Evolutionary conservation across 92 coral and sea anemone species (phyloP), one percentile per base, ranked within the genome.

Genomic region (Scolanthus callimorphus): DNA sequence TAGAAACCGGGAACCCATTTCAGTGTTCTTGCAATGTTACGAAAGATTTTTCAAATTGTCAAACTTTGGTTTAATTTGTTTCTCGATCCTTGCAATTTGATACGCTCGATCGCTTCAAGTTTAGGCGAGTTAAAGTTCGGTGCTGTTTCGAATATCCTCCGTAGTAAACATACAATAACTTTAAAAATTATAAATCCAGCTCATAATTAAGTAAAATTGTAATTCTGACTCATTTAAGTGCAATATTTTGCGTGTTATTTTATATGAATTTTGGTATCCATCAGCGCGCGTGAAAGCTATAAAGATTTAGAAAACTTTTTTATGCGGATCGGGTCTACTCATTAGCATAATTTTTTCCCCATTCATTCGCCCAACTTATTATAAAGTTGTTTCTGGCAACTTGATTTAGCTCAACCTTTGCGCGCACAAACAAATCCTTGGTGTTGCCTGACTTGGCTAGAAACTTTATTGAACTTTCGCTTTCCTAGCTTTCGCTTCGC

Each of bases 301-400:
- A 64, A 80, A 62, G 95, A 75, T 77, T 87, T 71, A 25, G 46
- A 63, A 87, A 87, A 84, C 80, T 87, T 87, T 79, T 78, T 57
- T 67, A 66, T 60, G 66, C 72, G 59, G 49, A 63, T 55, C 73
- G 75, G 58, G 73, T 62, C 65, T 60, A 10, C 67, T 69, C 46
- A 69, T 70, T 77, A 63, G 68, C 77, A 67, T 74, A 68, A 44
- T 57, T 38, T 46, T 69, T 77, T 66, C 76, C 59, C 69, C 90
- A 86, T 86, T 86, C 95, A 87, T 87, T 87, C 89, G 81, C 57
- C 38, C 51, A 43, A 64, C 39, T 54, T 67, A 53, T 25, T 37
- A 28, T 43, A 67, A 67, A 59, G 38, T 67, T 59, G 43, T 37
- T 55, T 67, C 74, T 67, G 74, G 53, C 49, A 27, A 17, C 49